Conservation (phyloP, 2,113 vertebrate genomes). For the Aegithalos caudatus region DNA sequence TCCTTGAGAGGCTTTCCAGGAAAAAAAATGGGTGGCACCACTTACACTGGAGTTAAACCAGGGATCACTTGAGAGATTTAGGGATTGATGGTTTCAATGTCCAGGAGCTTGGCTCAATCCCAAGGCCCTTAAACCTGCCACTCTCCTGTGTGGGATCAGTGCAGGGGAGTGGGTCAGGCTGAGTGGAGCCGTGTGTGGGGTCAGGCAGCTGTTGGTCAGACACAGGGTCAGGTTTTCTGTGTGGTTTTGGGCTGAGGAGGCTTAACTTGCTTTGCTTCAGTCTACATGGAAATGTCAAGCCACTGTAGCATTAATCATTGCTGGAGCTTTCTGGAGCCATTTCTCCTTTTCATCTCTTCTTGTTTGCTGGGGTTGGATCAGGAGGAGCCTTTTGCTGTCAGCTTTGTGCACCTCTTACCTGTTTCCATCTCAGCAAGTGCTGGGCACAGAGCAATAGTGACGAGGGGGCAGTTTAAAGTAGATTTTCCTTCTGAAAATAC, state of each 20-base stretch:
- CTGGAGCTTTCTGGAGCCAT: not conserved
- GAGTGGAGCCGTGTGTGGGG: rapidly evolving
- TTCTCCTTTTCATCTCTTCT: not conserved
- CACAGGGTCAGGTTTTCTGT: not conserved
- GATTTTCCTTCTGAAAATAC: not conserved
- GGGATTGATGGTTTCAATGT: not conserved
- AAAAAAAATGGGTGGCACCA: not conserved
- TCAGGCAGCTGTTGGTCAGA: not conserved
- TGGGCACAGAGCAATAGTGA: rapidly evolving
- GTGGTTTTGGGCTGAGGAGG: not conserved
- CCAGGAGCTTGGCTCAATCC: not conserved
- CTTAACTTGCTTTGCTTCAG: not conserved
- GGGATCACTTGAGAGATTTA: not conserved
- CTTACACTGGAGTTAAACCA: not conserved
- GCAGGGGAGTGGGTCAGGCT: not conserved
- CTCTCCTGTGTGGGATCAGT: not conserved
- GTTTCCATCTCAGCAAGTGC: not conserved
- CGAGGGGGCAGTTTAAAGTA: not conserved
- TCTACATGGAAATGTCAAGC: not conserved
- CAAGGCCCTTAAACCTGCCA: not conserved
- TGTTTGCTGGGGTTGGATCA: not conserved
- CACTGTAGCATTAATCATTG: not conserved
- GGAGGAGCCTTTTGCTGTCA: not conserved
- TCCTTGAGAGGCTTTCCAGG: not conserved
- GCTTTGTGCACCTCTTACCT: not conserved